Conservation (phyloP, 2,888 invertebrate species). For the Drosophila recens region DNA sequence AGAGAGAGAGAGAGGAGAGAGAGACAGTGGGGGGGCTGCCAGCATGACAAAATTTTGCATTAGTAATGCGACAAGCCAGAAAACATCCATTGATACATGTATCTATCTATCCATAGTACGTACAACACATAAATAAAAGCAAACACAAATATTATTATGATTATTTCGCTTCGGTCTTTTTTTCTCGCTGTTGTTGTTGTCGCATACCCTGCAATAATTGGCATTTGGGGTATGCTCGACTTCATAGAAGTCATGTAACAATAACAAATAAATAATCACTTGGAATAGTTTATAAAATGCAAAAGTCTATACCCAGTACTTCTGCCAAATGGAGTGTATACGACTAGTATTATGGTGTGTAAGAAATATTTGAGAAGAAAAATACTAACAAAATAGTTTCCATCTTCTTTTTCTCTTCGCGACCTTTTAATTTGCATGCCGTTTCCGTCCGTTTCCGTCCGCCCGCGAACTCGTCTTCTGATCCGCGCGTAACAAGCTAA, state of each 20-base stretch:
- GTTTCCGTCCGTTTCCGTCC: too few relatives aligned
- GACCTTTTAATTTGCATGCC: too few relatives aligned
- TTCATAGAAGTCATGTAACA: background rate
- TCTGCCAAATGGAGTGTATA: background rate
- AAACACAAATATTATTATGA: conserved; percentile 59
- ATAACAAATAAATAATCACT: background rate
- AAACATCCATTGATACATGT: conserved; percentile 63
- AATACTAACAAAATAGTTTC: too few relatives aligned
- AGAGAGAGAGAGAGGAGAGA: background rate
- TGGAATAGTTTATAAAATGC: background rate
- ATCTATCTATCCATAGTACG: conserved; percentile 26
- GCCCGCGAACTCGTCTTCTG: too few relatives aligned
- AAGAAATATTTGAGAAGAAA: too few relatives aligned
- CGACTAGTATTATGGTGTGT: too few relatives aligned
- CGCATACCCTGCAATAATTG: conserved; percentile 11
- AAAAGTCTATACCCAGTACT: background rate
- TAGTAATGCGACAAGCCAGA: conserved; percentile 73
- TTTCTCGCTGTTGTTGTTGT: background rate
- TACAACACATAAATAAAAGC: conserved; percentile 70
- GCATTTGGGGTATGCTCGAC: background rate
- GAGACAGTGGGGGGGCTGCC: background rate
- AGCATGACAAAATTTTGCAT: conserved; percentile 71
- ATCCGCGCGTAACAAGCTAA: too few relatives aligned
- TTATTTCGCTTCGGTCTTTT: conserved; percentile 19
- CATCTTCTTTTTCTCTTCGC: too few relatives aligned